Conservation (phyloP, 2,797 vertebrate genomes). For the Pseudochaenichthys georgianus region DNA sequence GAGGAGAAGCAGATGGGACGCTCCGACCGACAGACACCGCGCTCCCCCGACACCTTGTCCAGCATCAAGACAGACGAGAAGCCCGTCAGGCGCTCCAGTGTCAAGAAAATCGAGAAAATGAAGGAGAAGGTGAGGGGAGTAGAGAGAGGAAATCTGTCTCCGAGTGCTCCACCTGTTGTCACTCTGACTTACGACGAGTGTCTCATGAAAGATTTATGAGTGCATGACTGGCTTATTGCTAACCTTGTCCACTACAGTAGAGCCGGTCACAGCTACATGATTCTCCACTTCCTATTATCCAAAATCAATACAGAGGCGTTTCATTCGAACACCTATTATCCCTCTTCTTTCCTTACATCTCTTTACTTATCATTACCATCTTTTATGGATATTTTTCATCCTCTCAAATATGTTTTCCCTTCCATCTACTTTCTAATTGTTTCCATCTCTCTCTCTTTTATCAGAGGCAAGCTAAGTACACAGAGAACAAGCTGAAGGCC, state of each 20-base stretch:
- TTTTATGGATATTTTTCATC: slow-evolving; percentile 10
- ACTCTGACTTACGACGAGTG: slow-evolving; percentile 22
- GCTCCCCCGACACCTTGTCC: slow-evolving; percentile 93
- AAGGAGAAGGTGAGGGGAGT: slow-evolving; percentile 93
- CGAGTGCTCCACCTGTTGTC: slow-evolving; percentile 57
- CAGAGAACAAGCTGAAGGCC: slow-evolving; percentile 97
- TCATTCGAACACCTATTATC: slow-evolving; percentile 52
- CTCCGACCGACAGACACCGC: slow-evolving; percentile 92
- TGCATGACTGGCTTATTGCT: slow-evolving; percentile 53
- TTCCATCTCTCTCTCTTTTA: background rate
- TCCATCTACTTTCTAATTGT: background rate
- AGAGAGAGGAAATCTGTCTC: slow-evolving; percentile 12
- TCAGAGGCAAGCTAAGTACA: slow-evolving; percentile 98
- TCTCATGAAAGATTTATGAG: slow-evolving; percentile 69
- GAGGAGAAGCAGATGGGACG: slow-evolving; percentile 99
- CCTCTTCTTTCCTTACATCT: slow-evolving; percentile 8
- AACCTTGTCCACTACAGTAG: slow-evolving; percentile 59
- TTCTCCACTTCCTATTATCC: slow-evolving; percentile 55
- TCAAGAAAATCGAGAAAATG: slow-evolving; percentile 99
- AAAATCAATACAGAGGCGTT: slow-evolving; percentile 69
- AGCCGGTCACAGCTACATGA: slow-evolving; percentile 54
- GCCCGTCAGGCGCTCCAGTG: slow-evolving; percentile 94
- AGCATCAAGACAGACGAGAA: slow-evolving; percentile 94
- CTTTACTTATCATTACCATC: slow-evolving; percentile 6
- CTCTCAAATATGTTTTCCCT: background rate